Evolutionary conservation across 2,797 vertebrate species (phyloP).

Genomic region (Pachyuromys duprasi): DNA sequence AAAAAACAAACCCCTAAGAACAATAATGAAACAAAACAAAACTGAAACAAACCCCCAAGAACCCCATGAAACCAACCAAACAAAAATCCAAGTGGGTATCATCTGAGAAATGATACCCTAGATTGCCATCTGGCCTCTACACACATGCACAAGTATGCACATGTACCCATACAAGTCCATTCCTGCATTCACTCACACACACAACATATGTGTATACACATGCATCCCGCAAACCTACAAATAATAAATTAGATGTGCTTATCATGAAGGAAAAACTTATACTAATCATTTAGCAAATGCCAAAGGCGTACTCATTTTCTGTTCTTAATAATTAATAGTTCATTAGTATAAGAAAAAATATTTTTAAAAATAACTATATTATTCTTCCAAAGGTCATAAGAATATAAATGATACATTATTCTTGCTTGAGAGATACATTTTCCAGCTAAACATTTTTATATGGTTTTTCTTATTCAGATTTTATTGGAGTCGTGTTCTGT

Average conservation of each 20-base stretch:
- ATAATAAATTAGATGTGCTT: conserved; percentile 29
- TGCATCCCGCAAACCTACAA: neutral
- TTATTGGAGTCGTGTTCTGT: neutral
- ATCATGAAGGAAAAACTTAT: neutral
- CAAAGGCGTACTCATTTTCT: neutral
- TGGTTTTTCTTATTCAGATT: neutral
- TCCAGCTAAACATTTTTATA: neutral
- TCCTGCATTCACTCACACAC: too few relatives aligned
- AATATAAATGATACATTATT: neutral
- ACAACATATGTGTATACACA: neutral
- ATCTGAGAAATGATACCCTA: neutral
- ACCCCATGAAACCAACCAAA: neutral
- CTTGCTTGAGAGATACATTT: neutral
- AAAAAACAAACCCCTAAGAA: neutral
- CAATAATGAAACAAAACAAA: neutral
- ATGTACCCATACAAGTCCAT: too few relatives aligned
- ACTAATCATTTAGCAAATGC: conserved; percentile 5
- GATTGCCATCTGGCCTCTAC: neutral
- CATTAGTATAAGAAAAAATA: conserved; percentile 19
- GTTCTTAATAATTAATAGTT: neutral
- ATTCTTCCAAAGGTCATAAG: neutral
- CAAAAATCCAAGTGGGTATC: neutral
- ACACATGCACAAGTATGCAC: neutral
- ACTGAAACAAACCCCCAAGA: neutral
- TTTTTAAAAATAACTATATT: conserved; percentile 7